phyloP scores from a whole-genome alignment of 1,140 invertebrate genomes.

The Zaprionus capensis region DNA sequence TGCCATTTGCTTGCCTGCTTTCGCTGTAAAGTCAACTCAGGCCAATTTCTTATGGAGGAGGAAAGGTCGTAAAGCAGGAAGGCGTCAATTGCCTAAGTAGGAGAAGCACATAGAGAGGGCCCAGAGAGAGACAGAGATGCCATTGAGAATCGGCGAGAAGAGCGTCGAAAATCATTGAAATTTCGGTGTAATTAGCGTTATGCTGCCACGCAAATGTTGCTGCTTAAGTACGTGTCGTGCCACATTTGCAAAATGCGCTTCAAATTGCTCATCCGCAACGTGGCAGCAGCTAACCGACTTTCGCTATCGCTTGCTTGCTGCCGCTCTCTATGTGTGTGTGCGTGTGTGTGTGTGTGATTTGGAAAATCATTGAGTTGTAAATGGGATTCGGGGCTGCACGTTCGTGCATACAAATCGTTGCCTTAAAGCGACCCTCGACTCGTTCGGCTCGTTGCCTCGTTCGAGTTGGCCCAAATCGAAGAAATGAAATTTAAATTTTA shows the following conservation, averaged over 20 bases:
- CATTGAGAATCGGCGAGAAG: not conserved
- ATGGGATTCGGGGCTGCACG: constrained; percentile 52
- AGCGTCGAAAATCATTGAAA: constrained; percentile 33
- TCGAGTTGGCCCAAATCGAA: constrained; percentile 52
- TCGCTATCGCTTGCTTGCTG: not conserved
- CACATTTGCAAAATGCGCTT: constrained; percentile 54
- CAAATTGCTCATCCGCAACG: constrained; percentile 50
- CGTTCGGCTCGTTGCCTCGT: constrained; percentile 34
- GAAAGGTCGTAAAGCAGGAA: constrained; percentile 30
- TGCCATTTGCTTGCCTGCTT: not conserved
- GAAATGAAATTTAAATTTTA: constrained; percentile 61
- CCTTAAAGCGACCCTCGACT: constrained; percentile 50
- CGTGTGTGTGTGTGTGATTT: constrained; percentile 43
- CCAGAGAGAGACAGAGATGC: no score
- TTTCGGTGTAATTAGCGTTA: constrained; percentile 53
- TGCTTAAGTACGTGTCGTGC: constrained; percentile 56
- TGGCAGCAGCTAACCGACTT: constrained; percentile 10
- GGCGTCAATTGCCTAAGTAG: constrained; percentile 8
- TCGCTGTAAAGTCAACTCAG: constrained; percentile 20
- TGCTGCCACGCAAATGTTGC: constrained; percentile 45
- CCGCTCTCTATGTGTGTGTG: not conserved
- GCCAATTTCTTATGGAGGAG: not conserved
- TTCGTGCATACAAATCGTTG: constrained; percentile 59
- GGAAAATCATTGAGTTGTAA: constrained; percentile 61
- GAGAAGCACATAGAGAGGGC: constrained; percentile 12